phyloP scores from a whole-genome alignment of 1,140 invertebrate genomes.

The Doryteuthis pealeii region DNA sequence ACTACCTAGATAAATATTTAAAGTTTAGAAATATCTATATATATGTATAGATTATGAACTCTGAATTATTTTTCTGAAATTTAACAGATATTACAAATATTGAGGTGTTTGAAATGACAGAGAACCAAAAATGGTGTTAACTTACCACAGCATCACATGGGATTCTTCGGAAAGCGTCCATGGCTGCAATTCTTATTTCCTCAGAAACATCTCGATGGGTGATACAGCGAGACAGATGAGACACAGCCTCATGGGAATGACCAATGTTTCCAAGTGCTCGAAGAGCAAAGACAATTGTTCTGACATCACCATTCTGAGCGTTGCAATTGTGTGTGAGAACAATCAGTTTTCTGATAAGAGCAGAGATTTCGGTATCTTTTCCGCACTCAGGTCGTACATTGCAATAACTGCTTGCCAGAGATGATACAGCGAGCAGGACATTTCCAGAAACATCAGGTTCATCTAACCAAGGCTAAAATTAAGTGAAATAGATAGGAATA shows the following conservation, averaged over 20 bases:
- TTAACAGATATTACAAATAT: no score
- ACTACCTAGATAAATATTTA: no score
- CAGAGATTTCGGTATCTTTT: constrained; percentile 60
- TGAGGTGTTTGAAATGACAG: no score
- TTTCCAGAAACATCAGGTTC: constrained; percentile 63
- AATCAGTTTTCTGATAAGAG: constrained; percentile 52
- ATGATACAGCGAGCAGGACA: constrained; percentile 60
- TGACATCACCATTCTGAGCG: neutral
- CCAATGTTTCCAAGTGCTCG: constrained; percentile 90
- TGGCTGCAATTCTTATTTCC: constrained; percentile 75
- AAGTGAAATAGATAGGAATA: no score
- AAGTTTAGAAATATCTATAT: no score
- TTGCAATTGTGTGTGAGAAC: neutral
- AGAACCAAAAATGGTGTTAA: constrained; percentile 21
- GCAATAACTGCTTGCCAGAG: constrained; percentile 63
- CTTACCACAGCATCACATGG: constrained; percentile 69
- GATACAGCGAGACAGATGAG: constrained; percentile 70
- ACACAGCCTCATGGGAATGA: constrained; percentile 66
- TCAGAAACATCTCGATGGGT: constrained; percentile 68
- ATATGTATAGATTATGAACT: no score
- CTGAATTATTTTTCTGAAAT: no score
- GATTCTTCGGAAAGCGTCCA: constrained; percentile 75
- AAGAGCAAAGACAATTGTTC: constrained; percentile 67
- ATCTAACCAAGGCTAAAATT: constrained; percentile 64
- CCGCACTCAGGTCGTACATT: constrained; percentile 52